These are phyloP conservation scores for Callipepla squamata DNA, from an alignment of 2,113 vertebrate species.

Conservation along the genomic window DNA sequence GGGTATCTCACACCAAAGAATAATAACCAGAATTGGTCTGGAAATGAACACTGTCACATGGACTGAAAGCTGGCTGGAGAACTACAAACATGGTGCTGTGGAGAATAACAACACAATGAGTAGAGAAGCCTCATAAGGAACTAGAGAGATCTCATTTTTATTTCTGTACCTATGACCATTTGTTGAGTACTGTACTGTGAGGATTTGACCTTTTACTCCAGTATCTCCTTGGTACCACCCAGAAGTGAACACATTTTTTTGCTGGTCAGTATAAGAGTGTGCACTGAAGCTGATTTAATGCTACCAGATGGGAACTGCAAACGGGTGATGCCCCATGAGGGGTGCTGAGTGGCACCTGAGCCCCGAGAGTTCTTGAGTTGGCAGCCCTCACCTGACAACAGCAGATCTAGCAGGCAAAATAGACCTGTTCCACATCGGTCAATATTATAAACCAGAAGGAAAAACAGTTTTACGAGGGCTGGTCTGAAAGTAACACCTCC, in stretches of 20 bases:
- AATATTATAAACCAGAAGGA: not conserved
- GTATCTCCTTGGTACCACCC: not conserved
- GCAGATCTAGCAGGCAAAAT: not conserved
- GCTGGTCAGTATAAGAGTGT: not conserved
- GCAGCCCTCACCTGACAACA: not conserved
- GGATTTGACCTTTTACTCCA: not conserved
- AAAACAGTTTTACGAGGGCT: not conserved
- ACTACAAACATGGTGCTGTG: slow-evolving; percentile 29
- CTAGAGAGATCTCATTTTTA: rapidly evolving
- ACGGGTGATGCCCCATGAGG: not conserved
- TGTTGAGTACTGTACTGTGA: not conserved
- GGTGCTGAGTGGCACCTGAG: not conserved
- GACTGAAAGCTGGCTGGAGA: slow-evolving; percentile 33
- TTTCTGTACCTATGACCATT: not conserved
- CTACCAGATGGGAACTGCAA: not conserved
- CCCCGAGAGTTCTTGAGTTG: not conserved
- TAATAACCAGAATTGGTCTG: slow-evolving; percentile 57
- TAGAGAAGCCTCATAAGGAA: not conserved
- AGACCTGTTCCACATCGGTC: not conserved
- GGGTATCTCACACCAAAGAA: slow-evolving; percentile 53
- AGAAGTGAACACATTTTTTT: not conserved
- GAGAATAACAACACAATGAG: not conserved
- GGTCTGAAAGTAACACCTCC: no score
- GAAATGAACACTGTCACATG: slow-evolving; percentile 40
- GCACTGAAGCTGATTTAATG: not conserved